Base-by-base conservation (phyloP, 2,888 invertebrate species). In the Portevinia maculata region DNA sequence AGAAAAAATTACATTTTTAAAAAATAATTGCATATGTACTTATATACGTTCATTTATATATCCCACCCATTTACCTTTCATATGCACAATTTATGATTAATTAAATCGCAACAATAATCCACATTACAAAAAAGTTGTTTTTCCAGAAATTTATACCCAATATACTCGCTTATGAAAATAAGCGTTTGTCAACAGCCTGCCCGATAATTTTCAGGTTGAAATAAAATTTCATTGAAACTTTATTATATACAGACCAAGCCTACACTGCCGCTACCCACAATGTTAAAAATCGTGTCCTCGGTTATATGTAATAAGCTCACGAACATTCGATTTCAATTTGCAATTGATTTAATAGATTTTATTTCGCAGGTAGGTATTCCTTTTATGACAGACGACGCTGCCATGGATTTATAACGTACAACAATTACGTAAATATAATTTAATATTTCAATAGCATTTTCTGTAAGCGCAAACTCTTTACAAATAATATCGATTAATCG, bases 151-250 rank as follows among this genome's bases (percentile, higher is more conserved):
- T 32, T 21, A 46, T 57, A 39, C 9, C 57, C 24, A 24, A 24
- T 5, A 24, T 24, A 24, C 24, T 24, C 24, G 24, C 24, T 24
- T 3, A 39, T 24, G 17, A 21, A 32, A 32, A 46, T 13, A 32
- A 39, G 6, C 13, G 15, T 1, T 32, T 60, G 60, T 46, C 46
- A 59, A 59, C 57, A 59, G 57, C 57, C 41, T 17, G 30, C n/a
- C 24, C 57, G 8, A 59, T 60, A 44, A 46, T 46, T 60, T 46
- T 32, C 11, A 32, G 46, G 9, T 46, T 46, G 60, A 32, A 32
- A 60, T 46, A 60, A 60, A 46, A 21, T 60, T 60, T 9, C 46
- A 46, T 46, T 34, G 46, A 32, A 60, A 60, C 59, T 59, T 30
- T 30, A 59, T 15, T 15, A 59, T 44, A 30, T 11, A 3, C 15